Evolutionary conservation across 1,140 invertebrate species (phyloP).

Genomic region (Dryas iulia): DNA sequence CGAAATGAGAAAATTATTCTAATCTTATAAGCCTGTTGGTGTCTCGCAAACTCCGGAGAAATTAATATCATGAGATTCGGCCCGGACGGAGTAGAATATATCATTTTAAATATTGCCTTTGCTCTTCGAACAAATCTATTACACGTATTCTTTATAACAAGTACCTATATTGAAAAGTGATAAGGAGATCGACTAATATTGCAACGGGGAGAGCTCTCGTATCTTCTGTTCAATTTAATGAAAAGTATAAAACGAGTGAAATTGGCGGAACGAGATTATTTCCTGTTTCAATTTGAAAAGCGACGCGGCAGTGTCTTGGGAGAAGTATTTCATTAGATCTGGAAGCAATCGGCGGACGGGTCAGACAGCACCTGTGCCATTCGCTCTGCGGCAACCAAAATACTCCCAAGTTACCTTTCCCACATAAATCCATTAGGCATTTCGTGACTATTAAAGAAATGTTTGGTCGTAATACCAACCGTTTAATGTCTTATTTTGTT

Average conservation of each 20-base stretch:
- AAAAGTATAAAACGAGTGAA: constrained; percentile 62
- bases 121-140: not conserved
- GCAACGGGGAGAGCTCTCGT: constrained; percentile 12
- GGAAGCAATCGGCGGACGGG: constrained; percentile 47
- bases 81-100: not conserved
- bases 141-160: not conserved
- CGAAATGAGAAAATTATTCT: constrained; percentile 77
- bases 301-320: constrained; percentile 55
- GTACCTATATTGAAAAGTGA: constrained; percentile 6
- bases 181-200: constrained; percentile 16
- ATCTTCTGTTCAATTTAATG: constrained; percentile 47
- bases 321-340: constrained; percentile 68
- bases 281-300: constrained; percentile 66
- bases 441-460: constrained; percentile 21
- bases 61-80: constrained; percentile 53
- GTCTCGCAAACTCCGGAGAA: constrained; percentile 55
- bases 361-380: constrained; percentile 53
- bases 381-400: constrained; percentile 24
- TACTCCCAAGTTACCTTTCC: constrained; percentile 11
- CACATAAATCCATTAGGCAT: constrained; percentile 4
- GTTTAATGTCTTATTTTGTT: constrained; percentile 5
- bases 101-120: not conserved
- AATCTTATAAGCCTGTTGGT: constrained; percentile 77
- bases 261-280: constrained; percentile 63
- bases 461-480: constrained; percentile 7